Base-by-base conservation (phyloP, 2,797 vertebrate species). In the Alauda arvensis region DNA sequence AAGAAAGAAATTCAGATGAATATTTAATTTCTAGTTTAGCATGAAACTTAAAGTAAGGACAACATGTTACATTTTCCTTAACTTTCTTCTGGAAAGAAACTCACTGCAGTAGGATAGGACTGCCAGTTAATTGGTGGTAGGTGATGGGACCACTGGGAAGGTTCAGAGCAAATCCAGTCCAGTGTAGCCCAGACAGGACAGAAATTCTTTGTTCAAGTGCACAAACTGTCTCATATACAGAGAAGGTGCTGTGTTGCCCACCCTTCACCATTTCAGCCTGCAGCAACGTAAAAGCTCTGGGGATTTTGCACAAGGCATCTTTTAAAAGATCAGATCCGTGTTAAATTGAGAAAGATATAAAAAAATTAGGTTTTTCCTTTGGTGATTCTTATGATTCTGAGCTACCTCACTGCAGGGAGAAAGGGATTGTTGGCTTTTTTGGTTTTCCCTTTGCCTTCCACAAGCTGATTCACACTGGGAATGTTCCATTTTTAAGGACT, bases 1-100 rank as follows among this genome's bases (percentile, higher is more conserved):
- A 92, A 72, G 87, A 80, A 69, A 89, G 40, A 87, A 83, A 78
- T 87, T 63, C 65, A 81, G 77, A 94, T 92, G 7, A 94, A 90
- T 92, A 85, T 94, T 94, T 90, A 4, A 92, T 92, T 91, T 85
- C 46, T 45, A 70, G 63, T 78, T 90, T 91, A 91, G 46, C 49
- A 78, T 85, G 67, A 92, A 90, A 81, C 70, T 90, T 91, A 57
- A 89, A 92, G 76, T 78, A 94, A 81, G 82, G 70, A 62, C 55
- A 83, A 56, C 31, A 7, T 52, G 45, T 88, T 55, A 28, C 33
- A 77, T 87, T 85, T 91, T 71, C 34, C 60, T 66, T 72, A 81
- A 69, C 74, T 87, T 83, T 66, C 53, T 67, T 74, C 78, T 28
- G n/a, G 33, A 77, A 80, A 56, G 48, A 60, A 88, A 56, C 42